Base-by-base conservation (phyloP, 2,113 vertebrate species). In the Macrotus californicus region DNA sequence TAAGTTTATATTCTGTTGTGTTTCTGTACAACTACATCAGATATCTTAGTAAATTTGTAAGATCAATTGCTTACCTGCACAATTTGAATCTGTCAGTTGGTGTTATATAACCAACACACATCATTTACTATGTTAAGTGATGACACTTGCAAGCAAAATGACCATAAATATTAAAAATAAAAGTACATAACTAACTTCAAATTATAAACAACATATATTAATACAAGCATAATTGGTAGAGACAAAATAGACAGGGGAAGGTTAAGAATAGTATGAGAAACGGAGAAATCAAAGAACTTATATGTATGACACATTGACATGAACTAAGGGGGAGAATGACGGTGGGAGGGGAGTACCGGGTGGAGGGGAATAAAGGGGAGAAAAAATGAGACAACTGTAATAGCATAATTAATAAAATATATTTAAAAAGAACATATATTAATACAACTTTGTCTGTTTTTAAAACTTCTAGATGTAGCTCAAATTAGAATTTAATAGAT, bases 161-260 rank as follows among this genome's bases (percentile, higher is more conserved):
- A 69, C 18, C 4, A 39, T 81, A 21, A 94, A 83, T 76, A 91
- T 64, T 76, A 2, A 31, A 91, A 89, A 79, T 43, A 87, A 50
- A 94, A 54, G 22, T 89, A 72, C 16, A 50, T 85, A n/a, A n/a
- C n/a, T 50, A 87, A 86, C 52, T 92, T 89, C 75, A 77, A 77
- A 82, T 84, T 69, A 69, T 10, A 75, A 56, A 56, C 54, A 56
- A 56, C 21, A 22, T 56, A 22, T 56, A 56, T 56, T 56, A 56
- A 56, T 56, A 56, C 54, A 56, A 56, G 54, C 54, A 56, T 56
- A 56, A 56, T 56, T 56, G 21, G 21, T 56, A 56, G 54, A 8
- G 54, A 56, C 21, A 56, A 56, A 56, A 56, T 56, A 56, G 52
- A 19, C 52, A 54, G 19, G 21, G 54, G 54, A 21, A 56, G 21